Percentiles rank a stretch among this genome's conserved stretches.
phyloP scores from a whole-genome alignment of 2,113 vertebrate genomes.

The Synchiropus splendidus region DNA sequence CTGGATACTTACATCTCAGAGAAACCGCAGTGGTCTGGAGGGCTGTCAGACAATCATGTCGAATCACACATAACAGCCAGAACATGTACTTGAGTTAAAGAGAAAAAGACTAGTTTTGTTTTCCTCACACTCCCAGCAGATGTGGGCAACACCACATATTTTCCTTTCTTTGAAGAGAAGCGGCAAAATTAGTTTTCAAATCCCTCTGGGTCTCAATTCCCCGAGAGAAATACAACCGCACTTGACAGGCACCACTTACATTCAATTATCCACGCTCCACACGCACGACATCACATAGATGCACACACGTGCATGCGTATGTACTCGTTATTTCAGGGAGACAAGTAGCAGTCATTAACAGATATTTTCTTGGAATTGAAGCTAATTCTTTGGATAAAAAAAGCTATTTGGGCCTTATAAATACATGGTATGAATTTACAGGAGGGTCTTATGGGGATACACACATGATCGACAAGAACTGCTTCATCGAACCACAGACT shows the following conservation, averaged over 20 bases:
- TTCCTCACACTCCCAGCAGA: slow-evolving; percentile 11
- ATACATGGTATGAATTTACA: too few species aligned
- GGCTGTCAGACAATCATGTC: too few species aligned
- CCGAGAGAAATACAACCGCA: slow-evolving; percentile 33
- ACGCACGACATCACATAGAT: slow-evolving; percentile 23
- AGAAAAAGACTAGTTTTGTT: too few species aligned
- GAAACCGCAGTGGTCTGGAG: too few species aligned
- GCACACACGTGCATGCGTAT: slow-evolving; percentile 2
- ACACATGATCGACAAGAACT: slow-evolving; percentile 14
- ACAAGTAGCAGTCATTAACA: not conserved
- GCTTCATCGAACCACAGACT: too few species aligned
- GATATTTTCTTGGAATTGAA: too few species aligned
- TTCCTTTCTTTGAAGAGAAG: slow-evolving; percentile 46
- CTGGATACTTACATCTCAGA: too few species aligned
- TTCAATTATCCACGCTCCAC: slow-evolving; percentile 45
- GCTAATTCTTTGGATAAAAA: too few species aligned
- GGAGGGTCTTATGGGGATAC: slow-evolving; percentile 24
- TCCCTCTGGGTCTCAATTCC: slow-evolving; percentile 33
- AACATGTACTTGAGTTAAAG: too few species aligned
- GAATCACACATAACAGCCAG: too few species aligned
- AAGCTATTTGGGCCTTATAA: too few species aligned
- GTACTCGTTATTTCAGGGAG: slow-evolving; percentile 25
- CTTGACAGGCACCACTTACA: slow-evolving; percentile 47
- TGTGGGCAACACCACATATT: slow-evolving; percentile 29
- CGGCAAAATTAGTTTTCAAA: slow-evolving; percentile 41